These are phyloP conservation scores for Cecidostiba fungosa DNA, from an alignment of 2,888 invertebrate genomes.

Conservation along the genomic window DNA sequence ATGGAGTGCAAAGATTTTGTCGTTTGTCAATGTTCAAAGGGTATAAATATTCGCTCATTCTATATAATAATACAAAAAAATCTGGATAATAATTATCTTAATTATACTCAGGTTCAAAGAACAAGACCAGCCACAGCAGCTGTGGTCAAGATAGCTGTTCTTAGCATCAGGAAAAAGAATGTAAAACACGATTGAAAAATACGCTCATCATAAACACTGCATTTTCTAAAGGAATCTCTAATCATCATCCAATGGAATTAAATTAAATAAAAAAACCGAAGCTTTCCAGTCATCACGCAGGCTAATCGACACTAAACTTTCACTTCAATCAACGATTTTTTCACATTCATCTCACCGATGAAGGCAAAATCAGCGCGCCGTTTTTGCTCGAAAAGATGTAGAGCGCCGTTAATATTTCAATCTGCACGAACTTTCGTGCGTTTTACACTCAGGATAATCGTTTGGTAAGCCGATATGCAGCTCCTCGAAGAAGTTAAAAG, in stretches of 20 bases:
- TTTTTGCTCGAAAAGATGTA: neutral
- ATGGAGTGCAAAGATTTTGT: constrained; percentile 2
- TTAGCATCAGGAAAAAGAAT: no score
- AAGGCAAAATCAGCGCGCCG: neutral
- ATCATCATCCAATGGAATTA: neutral
- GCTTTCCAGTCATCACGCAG: neutral
- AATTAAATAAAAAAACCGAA: neutral
- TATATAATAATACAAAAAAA: no score
- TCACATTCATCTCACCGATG: neutral
- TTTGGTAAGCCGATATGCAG: neutral
- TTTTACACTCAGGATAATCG: neutral
- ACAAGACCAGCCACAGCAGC: neutral
- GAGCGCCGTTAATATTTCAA: neutral
- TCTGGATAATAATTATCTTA: no score
- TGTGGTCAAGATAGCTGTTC: neutral
- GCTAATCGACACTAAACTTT: neutral
- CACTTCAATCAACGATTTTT: neutral
- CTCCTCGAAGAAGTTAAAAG: neutral
- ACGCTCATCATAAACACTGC: no score
- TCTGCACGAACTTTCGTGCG: neutral
- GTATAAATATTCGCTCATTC: neutral
- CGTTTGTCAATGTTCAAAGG: constrained; percentile 7
- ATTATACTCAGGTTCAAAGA: no score
- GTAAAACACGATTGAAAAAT: no score
- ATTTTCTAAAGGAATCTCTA: neutral